phyloP scores from a whole-genome alignment of 2,888 invertebrate genomes.

The Lasioglossum marginatum region DNA sequence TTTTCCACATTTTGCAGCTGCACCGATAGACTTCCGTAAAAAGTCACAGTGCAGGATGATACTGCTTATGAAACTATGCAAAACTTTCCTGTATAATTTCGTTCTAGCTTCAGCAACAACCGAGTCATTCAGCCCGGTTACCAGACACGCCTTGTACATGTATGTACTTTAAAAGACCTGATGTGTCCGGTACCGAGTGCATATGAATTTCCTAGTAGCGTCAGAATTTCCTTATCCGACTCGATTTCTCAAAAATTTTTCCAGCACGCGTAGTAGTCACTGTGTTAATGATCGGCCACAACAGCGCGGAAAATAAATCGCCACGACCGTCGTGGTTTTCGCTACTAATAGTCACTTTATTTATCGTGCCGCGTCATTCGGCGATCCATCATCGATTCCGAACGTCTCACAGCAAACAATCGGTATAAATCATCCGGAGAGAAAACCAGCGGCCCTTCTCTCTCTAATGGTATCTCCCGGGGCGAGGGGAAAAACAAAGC shows the following conservation, averaged over 20 bases:
- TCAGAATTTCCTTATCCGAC: neutral
- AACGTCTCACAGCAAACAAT: slow-evolving; percentile 3
- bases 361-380: slow-evolving; percentile 10
- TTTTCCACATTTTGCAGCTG: too few relatives aligned
- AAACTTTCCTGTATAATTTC: too few relatives aligned
- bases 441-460: slow-evolving; percentile 24
- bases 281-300: neutral
- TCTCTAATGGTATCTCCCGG: slow-evolving; percentile 36
- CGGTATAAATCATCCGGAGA: slow-evolving; percentile 24
- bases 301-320: slow-evolving; percentile 4
- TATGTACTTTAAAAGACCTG: neutral
- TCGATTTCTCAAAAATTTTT: neutral
- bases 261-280: neutral
- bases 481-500: slow-evolving; percentile 41
- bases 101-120: too few relatives aligned
- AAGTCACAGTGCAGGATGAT: too few relatives aligned
- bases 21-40: too few relatives aligned
- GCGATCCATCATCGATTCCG: slow-evolving; percentile 3
- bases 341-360: slow-evolving; percentile 7
- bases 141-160: neutral
- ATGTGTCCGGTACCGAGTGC: neutral
- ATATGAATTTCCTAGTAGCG: neutral
- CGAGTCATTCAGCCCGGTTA: too few relatives aligned
- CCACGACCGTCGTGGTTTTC: neutral
- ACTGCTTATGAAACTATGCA: too few relatives aligned